Evolutionary conservation across 2,888 invertebrate species (phyloP).

Genomic region (Ennomos erosarius): DNA sequence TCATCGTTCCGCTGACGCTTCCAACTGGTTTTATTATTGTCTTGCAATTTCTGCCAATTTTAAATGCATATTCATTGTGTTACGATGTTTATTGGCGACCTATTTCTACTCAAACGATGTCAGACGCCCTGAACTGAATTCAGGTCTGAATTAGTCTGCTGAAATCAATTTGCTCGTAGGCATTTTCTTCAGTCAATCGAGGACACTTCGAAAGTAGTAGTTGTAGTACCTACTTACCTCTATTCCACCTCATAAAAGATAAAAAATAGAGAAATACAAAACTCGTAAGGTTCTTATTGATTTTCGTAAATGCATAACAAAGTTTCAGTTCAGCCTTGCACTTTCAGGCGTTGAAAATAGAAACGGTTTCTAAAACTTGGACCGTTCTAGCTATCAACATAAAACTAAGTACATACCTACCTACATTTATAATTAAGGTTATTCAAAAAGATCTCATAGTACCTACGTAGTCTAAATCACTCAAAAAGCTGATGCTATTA

Average conservation of each 20-base stretch:
- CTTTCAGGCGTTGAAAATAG: neutral
- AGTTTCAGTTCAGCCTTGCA: too few relatives aligned
- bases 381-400: too few relatives aligned
- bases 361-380: neutral
- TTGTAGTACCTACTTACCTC: too few relatives aligned
- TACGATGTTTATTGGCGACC: constrained; percentile 39
- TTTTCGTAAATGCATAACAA: too few relatives aligned
- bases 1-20: constrained; percentile 38
- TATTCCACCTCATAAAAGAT: too few relatives aligned
- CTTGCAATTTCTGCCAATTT: constrained; percentile 41
- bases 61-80: constrained; percentile 35
- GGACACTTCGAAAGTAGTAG: neutral
- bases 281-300: too few relatives aligned
- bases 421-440: neutral
- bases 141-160: constrained; percentile 19
- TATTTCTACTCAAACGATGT: constrained; percentile 32
- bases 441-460: constrained; percentile 1
- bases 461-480: neutral
- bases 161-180: constrained; percentile 8
- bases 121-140: constrained; percentile 27
- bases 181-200: constrained; percentile 14
- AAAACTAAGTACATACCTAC: too few relatives aligned
- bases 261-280: too few relatives aligned
- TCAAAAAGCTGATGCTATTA: constrained; percentile 4
- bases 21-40: constrained; percentile 35